Conservation (phyloP, 2,113 vertebrate genomes). For the Ophthalmotilapia sp. region DNA sequence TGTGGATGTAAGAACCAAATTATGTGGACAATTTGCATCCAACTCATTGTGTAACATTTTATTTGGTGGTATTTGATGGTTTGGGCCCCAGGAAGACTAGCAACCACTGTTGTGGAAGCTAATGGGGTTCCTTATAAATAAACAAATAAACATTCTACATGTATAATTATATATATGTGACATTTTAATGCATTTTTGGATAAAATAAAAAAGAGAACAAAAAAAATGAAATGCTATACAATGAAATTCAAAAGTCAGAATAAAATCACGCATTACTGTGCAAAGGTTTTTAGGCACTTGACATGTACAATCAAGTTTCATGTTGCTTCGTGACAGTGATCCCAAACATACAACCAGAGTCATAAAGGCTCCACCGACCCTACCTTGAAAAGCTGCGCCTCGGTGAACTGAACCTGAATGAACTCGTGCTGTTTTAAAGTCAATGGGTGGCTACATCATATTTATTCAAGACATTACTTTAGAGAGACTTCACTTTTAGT, state of each 20-base stretch:
- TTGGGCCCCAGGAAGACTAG: no score
- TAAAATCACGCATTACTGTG: background rate
- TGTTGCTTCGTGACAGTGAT: background rate
- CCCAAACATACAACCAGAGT: background rate
- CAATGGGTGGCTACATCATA: background rate
- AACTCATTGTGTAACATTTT: no score
- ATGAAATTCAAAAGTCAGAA: background rate
- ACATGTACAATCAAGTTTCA: background rate
- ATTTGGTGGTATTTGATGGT: no score
- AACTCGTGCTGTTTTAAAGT: background rate
- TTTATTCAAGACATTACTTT: background rate
- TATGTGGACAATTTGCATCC: no score
- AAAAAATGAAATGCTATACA: background rate
- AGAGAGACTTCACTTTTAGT: background rate
- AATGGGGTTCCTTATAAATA: no score
- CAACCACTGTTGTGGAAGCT: no score
- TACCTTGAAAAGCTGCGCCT: background rate
- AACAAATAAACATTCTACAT: fast-evolving
- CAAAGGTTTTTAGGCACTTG: background rate
- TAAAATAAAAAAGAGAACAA: background rate
- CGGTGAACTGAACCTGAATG: background rate
- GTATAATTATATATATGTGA: background rate
- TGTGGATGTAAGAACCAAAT: no score
- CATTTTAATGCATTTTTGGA: background rate
- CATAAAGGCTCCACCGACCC: background rate